Evolutionary conservation across 1,140 invertebrate species (phyloP).

Genomic region (Drosophila murphyi): DNA sequence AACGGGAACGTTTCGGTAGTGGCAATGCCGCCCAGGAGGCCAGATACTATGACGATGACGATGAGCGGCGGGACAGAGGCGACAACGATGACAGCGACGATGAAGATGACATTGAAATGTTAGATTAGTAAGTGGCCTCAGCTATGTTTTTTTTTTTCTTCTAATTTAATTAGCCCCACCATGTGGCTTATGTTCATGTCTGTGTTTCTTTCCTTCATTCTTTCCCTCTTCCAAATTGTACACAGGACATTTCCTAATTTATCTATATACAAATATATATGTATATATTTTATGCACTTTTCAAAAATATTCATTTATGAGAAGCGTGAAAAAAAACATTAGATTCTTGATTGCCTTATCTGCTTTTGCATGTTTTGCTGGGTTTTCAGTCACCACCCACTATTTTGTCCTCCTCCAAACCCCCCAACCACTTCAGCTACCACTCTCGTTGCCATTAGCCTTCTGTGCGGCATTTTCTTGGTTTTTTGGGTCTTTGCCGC

Average conservation of each 20-base stretch:
- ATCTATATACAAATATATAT: too few species aligned
- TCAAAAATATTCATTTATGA: too few species aligned
- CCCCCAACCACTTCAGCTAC: background rate
- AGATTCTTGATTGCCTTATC: too few species aligned
- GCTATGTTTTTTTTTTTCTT: constrained; percentile 4
- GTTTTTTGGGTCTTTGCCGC: constrained; percentile 10
- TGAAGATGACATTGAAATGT: constrained; percentile 77
- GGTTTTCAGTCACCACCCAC: background rate
- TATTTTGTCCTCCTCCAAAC: background rate
- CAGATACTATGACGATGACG: constrained; percentile 55
- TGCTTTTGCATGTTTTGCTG: too few species aligned
- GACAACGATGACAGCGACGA: constrained; percentile 51
- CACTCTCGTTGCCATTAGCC: constrained; percentile 2
- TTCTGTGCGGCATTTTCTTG: constrained; percentile 25
- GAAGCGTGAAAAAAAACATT: too few species aligned
- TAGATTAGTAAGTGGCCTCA: constrained; percentile 73
- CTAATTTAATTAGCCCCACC: constrained; percentile 35
- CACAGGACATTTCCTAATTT: too few species aligned
- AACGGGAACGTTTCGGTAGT: constrained; percentile 50
- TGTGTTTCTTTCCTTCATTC: background rate
- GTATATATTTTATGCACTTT: too few species aligned
- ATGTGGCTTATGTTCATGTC: background rate
- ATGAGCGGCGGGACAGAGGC: constrained; percentile 25
- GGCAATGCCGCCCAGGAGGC: constrained; percentile 48
- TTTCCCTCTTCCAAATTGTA: too few species aligned